Percentiles rank a stretch among this genome's conserved stretches.
Evolutionary conservation across 2,888 invertebrate genomes (phyloP).

Genomic region (Terebella lapidaria): DNA sequence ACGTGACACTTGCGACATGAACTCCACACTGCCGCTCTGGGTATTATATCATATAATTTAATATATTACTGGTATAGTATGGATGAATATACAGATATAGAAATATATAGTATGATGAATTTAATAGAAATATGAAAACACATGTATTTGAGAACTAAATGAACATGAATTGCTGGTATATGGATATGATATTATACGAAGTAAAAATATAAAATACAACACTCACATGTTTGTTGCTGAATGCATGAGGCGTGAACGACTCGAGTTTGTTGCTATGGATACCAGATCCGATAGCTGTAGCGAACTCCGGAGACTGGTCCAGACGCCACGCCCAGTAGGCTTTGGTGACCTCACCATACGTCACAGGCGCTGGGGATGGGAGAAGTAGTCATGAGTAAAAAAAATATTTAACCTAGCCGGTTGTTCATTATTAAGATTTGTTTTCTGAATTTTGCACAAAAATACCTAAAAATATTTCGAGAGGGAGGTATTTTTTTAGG

Average conservation of each 20-base stretch:
- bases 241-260: slow-evolving; percentile 20
- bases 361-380: too few species aligned
- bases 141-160: neutral
- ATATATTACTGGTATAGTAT: neutral
- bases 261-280: slow-evolving; percentile 19
- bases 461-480: too few species aligned
- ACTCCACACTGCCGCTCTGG: too few species aligned
- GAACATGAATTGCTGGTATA: too few species aligned
- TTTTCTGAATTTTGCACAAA: too few species aligned
- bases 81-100: neutral
- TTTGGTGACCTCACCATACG: neutral
- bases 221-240: slow-evolving; percentile 18
- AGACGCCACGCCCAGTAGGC: slow-evolving; percentile 19
- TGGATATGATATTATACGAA: neutral
- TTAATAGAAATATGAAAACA: too few species aligned
- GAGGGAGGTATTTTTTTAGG: too few species aligned
- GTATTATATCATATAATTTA: neutral
- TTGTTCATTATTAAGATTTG: too few species aligned
- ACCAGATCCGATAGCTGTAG: slow-evolving; percentile 18
- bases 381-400: too few species aligned
- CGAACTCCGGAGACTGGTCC: slow-evolving; percentile 16
- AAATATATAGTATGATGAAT: neutral
- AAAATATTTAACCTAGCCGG: too few species aligned
- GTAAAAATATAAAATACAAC: neutral
- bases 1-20: too few species aligned